Evolutionary conservation across 2,888 invertebrate genomes (phyloP).

Genomic region (Dusona sp.): DNA sequence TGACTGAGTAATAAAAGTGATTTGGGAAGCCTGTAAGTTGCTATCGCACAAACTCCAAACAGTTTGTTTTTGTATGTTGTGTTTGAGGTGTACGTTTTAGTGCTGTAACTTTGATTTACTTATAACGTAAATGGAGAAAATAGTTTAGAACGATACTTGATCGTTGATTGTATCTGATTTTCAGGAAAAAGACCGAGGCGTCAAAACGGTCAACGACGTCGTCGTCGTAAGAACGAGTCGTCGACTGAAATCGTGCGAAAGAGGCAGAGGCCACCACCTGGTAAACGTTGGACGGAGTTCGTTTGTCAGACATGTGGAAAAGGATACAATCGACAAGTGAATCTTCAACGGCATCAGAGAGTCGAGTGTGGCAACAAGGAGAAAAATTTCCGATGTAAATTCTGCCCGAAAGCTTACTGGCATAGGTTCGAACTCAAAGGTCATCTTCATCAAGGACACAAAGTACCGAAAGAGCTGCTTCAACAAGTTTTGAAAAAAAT

Average conservation of each 20-base stretch:
- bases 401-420: constrained; percentile 84
- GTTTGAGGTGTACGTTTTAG: neutral
- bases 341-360: constrained; percentile 73
- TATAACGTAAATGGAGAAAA: neutral
- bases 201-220: neutral
- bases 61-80: neutral
- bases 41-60: neutral
- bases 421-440: constrained; percentile 83
- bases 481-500: constrained; percentile 30
- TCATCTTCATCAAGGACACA: constrained; percentile 78
- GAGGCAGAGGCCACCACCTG: constrained; percentile 9
- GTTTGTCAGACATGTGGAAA: constrained; percentile 71
- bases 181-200: constrained; percentile 40
- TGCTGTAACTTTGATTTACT: neutral
- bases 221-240: neutral
- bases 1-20: neutral
- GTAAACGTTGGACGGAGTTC: constrained; percentile 43
- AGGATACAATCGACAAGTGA: constrained; percentile 71
- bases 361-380: constrained; percentile 78
- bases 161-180: constrained; percentile 52
- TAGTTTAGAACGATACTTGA: constrained; percentile 45
- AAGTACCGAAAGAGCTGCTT: constrained; percentile 45
- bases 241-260: neutral
- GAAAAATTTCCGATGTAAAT: constrained; percentile 82
- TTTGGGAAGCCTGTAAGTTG: neutral